Conservation (phyloP, 2,113 vertebrate species). For the Scartelaos histophorus region DNA sequence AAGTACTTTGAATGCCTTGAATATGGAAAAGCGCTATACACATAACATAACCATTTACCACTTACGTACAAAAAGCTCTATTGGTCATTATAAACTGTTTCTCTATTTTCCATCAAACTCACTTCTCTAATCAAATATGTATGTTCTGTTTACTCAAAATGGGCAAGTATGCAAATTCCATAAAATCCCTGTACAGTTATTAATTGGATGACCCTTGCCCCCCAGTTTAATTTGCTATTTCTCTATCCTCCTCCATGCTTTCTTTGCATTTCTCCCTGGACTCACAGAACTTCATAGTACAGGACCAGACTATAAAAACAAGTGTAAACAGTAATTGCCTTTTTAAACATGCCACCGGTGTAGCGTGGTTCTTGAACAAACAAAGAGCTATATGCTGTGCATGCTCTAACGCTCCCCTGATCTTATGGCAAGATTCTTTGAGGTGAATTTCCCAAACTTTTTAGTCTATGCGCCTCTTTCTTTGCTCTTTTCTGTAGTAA, state of each 20-base stretch:
- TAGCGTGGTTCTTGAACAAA: constrained; percentile 41
- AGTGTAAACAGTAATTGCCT: constrained; percentile 61
- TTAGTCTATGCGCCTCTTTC: not conserved
- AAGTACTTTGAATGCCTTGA: too few relatives aligned
- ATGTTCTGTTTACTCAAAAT: not conserved
- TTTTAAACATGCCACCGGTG: constrained; percentile 51
- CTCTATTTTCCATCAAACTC: not conserved
- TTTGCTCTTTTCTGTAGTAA: not conserved
- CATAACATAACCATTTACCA: too few relatives aligned
- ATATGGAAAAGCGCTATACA: too few relatives aligned
- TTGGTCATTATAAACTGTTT: not conserved
- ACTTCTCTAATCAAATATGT: not conserved
- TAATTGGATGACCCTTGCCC: constrained; percentile 27
- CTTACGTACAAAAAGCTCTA: not conserved
- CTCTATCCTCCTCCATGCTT: constrained; percentile 15
- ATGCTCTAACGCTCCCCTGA: constrained; percentile 32
- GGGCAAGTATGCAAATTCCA: not conserved
- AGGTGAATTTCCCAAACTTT: constrained; percentile 3
- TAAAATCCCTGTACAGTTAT: not conserved
- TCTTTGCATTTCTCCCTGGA: constrained; percentile 20
- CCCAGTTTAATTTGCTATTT: constrained; percentile 35
- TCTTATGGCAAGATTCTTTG: constrained; percentile 20
- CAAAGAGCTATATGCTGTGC: constrained; percentile 45
- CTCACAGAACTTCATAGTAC: constrained; percentile 36
- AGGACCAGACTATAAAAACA: constrained; percentile 40